phyloP scores from a whole-genome alignment of 2,888 invertebrate species.

The Drosophila ochracea region DNA sequence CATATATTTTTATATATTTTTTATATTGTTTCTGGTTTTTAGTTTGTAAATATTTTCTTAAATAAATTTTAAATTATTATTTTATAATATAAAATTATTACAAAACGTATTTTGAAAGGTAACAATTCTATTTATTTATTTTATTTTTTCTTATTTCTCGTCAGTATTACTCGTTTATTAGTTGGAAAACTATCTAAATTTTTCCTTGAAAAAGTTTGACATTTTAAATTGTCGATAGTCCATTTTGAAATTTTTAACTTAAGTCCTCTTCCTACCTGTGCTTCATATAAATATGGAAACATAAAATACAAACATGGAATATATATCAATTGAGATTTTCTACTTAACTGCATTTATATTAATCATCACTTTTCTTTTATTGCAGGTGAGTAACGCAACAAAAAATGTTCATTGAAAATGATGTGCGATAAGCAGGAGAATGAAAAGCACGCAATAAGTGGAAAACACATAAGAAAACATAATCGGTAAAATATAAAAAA shows the following conservation, averaged over 20 bases:
- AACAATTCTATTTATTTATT: no score
- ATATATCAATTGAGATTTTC: neutral
- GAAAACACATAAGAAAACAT: constrained; percentile 27
- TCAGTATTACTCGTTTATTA: neutral
- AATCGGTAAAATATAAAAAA: constrained; percentile 27
- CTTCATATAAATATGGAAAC: neutral
- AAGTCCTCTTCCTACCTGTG: neutral
- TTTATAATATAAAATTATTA: neutral
- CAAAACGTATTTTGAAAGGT: neutral
- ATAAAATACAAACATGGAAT: neutral
- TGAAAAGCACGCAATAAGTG: constrained; percentile 38
- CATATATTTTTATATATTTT: no score
- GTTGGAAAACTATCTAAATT: neutral
- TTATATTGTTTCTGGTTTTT: no score
- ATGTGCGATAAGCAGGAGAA: constrained; percentile 9
- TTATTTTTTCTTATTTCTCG: neutral
- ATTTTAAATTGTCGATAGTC: neutral
- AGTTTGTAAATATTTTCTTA: neutral
- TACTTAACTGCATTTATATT: constrained; percentile 24
- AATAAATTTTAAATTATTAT: neutral
- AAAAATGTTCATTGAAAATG: constrained; percentile 26
- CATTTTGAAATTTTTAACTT: neutral
- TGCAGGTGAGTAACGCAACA: constrained; percentile 66
- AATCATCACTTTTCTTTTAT: constrained; percentile 40
- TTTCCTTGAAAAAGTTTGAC: neutral